Evolutionary conservation across 2,797 vertebrate genomes (phyloP).

Genomic region (Luscinia luscinia): DNA sequence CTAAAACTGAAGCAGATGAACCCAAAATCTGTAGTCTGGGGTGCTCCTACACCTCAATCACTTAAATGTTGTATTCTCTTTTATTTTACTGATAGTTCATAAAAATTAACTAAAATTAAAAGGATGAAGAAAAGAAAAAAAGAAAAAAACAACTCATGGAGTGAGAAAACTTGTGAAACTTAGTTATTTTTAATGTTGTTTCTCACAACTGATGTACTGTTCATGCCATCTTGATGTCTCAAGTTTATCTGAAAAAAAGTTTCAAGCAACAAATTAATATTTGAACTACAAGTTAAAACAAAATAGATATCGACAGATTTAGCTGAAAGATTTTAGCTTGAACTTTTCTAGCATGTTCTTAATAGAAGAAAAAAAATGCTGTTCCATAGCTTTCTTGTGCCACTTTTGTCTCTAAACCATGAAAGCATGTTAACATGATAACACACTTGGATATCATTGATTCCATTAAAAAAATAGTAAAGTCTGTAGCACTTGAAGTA

Average conservation of each 20-base stretch:
- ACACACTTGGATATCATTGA: background rate
- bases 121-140: background rate
- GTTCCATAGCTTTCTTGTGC: background rate
- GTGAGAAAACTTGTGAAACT: background rate
- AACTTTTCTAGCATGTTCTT: background rate
- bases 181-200: background rate
- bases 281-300: background rate
- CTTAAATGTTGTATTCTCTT: background rate
- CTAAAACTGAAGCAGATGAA: background rate
- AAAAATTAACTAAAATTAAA: background rate
- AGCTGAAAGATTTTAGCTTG: background rate
- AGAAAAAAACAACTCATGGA: background rate
- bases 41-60: background rate
- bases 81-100: background rate
- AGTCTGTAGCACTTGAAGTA: background rate
- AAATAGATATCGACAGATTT: background rate
- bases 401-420: background rate
- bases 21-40: background rate
- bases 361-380: background rate
- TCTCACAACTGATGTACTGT: background rate
- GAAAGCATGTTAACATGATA: background rate
- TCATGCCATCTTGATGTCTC: background rate
- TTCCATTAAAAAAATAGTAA: background rate
- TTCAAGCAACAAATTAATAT: background rate
- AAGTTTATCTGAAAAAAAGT: background rate